A percentile compares a stretch with the other conserved stretches of the same genome.
These are phyloP conservation scores for Phthorimaea operculella DNA, from an alignment of 1,140 invertebrate genomes.

Conservation along the genomic window DNA sequence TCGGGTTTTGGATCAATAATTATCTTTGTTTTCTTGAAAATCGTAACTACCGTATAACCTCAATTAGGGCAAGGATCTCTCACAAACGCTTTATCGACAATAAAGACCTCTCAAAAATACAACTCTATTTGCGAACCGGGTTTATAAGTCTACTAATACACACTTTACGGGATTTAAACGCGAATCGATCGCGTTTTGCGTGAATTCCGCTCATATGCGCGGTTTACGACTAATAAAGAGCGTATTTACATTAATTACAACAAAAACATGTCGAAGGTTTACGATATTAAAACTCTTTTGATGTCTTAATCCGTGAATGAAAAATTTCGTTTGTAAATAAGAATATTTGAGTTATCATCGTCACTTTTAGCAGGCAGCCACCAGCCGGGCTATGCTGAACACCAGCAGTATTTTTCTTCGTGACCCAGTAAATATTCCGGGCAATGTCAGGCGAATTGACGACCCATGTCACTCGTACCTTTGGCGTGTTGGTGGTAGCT, in stretches of 20 bases:
- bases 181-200: not conserved
- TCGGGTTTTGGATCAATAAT: too few relatives aligned
- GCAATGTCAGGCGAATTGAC: too few relatives aligned
- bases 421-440: not conserved
- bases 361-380: not conserved
- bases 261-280: not conserved
- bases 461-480: too few relatives aligned
- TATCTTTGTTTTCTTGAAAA: too few relatives aligned
- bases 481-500: too few relatives aligned
- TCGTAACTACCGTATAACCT: not conserved
- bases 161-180: too few relatives aligned
- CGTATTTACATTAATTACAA: not conserved
- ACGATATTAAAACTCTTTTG: not conserved
- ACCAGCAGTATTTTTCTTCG: not conserved
- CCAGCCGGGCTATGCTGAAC: not conserved
- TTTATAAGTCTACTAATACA: too few relatives aligned
- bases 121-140: too few relatives aligned
- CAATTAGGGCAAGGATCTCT: conserved; percentile 37
- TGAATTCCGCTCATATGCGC: not conserved
- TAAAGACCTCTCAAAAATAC: conserved; percentile 13
- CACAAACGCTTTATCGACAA: conserved; percentile 38
- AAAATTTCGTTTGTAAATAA: not conserved
- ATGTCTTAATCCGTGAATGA: not conserved
- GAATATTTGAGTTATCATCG: not conserved
- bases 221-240: not conserved